A percentile compares a stretch with the other conserved stretches of the same genome.
Conservation (phyloP, 2,888 invertebrate genomes). For the Lampropteryx suffumata region DNA sequence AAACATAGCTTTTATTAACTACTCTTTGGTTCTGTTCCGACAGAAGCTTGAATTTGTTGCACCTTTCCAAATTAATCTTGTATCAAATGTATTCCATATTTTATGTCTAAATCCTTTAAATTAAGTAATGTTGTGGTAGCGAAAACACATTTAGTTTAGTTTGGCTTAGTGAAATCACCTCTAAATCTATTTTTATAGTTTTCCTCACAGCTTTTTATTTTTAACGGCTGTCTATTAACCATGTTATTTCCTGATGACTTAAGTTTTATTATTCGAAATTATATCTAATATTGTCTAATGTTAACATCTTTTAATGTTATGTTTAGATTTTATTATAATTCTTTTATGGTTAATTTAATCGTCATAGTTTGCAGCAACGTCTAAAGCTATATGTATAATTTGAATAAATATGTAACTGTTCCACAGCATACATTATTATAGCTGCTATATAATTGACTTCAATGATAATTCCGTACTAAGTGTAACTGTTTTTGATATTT, state of each 20-base stretch:
- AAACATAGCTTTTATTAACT: too few relatives aligned
- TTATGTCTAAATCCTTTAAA: slow-evolving; percentile 5
- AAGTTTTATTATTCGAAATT: too few relatives aligned
- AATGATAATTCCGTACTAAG: slow-evolving; percentile 8
- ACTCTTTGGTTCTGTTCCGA: slow-evolving; percentile 26
- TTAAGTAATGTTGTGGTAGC: not conserved
- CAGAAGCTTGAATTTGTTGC: slow-evolving; percentile 36
- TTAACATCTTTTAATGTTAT: too few relatives aligned
- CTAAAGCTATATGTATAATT: slow-evolving; percentile 20
- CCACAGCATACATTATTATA: slow-evolving; percentile 21
- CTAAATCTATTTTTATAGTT: slow-evolving; percentile 3
- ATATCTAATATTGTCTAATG: too few relatives aligned
- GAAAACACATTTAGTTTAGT: not conserved
- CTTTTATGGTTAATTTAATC: too few relatives aligned
- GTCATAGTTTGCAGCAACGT: not conserved
- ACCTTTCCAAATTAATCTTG: slow-evolving; percentile 39
- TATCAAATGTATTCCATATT: slow-evolving; percentile 10
- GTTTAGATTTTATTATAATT: too few relatives aligned
- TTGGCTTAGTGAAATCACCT: not conserved
- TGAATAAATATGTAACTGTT: slow-evolving; percentile 26
- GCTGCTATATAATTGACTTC: slow-evolving; percentile 19
- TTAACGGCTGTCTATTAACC: too few relatives aligned
- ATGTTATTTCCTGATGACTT: too few relatives aligned
- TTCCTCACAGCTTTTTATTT: not conserved
- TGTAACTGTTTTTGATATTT: slow-evolving; percentile 18